Conservation (phyloP, 2,888 invertebrate genomes). For the Cheiracanthium punctorium region DNA sequence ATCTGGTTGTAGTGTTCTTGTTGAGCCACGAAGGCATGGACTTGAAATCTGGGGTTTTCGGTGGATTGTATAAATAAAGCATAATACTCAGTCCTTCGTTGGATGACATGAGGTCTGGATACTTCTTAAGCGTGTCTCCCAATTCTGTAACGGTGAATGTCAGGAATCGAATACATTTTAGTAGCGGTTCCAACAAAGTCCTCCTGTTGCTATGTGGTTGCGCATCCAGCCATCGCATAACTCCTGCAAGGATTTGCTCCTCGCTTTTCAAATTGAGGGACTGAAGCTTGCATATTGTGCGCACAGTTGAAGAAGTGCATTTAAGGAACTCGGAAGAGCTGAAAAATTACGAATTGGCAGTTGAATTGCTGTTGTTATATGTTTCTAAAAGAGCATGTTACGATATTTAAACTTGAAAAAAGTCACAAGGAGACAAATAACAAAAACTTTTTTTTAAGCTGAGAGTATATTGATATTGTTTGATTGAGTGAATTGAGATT, state of each 20-base stretch:
- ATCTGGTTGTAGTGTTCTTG: conserved; percentile 21
- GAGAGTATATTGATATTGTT: too few species aligned
- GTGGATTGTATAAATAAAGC: conserved; percentile 21
- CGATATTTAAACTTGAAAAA: too few species aligned
- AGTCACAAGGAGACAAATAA: too few species aligned
- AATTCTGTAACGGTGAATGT: background rate
- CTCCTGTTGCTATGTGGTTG: background rate
- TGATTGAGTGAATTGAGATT: too few species aligned
- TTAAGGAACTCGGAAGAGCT: conserved; percentile 27
- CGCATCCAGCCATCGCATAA: conserved; percentile 8
- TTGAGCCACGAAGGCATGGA: conserved; percentile 42
- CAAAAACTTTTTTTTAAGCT: too few species aligned
- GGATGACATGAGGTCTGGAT: conserved; percentile 28
- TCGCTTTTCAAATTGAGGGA: conserved; percentile 25
- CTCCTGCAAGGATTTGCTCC: conserved; percentile 22
- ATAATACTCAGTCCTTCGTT: conserved; percentile 38
- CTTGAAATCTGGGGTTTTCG: background rate
- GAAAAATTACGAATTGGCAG: background rate
- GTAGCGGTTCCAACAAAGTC: conserved; percentile 1
- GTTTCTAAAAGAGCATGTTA: too few species aligned
- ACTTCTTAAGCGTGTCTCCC: background rate
- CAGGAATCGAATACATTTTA: conserved; percentile 40
- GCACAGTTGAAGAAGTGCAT: background rate
- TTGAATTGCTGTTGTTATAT: too few species aligned
- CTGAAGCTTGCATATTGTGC: conserved; percentile 37